A percentile compares a stretch with the other conserved stretches of the same genome.
Conservation (phyloP, 2,888 invertebrate species). For the Eristalinus sepulchralis region DNA sequence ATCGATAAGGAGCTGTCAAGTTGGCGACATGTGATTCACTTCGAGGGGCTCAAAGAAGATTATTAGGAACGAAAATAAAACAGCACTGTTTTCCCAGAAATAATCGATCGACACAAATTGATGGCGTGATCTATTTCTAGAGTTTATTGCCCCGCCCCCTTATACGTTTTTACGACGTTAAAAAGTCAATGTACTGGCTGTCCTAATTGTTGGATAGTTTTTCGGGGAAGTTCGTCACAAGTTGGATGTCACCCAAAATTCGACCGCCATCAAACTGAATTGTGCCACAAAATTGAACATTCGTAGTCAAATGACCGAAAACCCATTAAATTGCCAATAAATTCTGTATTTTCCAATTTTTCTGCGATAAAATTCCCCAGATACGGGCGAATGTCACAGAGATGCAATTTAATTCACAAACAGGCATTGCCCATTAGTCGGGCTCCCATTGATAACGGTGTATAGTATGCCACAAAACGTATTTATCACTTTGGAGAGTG, state of each 20-base stretch:
- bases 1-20: background rate
- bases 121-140: background rate
- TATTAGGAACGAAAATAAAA: background rate
- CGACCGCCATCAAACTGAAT: background rate
- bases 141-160: background rate
- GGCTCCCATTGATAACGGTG: background rate
- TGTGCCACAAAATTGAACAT: background rate
- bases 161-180: background rate
- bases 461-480: background rate
- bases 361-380: background rate
- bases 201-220: background rate
- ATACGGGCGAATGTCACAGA: slow-evolving; percentile 5
- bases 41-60: background rate
- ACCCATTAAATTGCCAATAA: slow-evolving; percentile 3
- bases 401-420: slow-evolving; percentile 9
- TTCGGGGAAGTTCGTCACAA: background rate
- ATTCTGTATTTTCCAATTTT: background rate
- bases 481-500: background rate
- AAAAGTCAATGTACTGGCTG: background rate
- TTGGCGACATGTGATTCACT: background rate
- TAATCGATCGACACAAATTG: background rate
- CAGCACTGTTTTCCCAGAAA: background rate
- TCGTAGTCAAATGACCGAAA: background rate
- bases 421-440: slow-evolving; percentile 13
- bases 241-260: too few species aligned